A percentile compares a stretch with the other conserved stretches of the same genome.
Conservation (phyloP, 2,797 vertebrate genomes). For the Pangasius mekongensis region DNA sequence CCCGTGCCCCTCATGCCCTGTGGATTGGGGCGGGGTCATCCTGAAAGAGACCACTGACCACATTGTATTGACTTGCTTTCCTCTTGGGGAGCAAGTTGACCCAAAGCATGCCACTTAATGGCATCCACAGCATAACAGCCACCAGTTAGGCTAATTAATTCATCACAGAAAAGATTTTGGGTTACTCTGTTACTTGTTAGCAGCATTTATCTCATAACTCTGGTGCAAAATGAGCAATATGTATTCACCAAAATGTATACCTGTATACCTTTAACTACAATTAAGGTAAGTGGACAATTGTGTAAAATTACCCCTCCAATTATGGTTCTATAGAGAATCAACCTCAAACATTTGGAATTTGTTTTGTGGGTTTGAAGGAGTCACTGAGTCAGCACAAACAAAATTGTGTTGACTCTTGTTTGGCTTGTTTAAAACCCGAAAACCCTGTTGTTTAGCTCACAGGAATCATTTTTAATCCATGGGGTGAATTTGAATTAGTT, state of each 20-base stretch:
- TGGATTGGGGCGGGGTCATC: not conserved
- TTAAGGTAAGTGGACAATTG: slow-evolving; percentile 19
- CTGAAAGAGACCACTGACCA: not conserved
- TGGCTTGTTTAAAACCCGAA: not conserved
- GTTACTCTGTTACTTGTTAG: slow-evolving; percentile 9
- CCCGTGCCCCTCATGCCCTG: not conserved
- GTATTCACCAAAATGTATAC: not conserved
- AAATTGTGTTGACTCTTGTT: slow-evolving; percentile 12
- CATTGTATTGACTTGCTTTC: not conserved
- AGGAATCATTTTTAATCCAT: slow-evolving; percentile 8
- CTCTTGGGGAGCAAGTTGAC: not conserved
- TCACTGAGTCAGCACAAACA: slow-evolving; percentile 1
- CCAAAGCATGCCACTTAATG: not conserved
- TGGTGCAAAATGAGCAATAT: not conserved
- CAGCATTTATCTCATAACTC: not conserved
- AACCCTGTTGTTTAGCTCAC: slow-evolving; percentile 7
- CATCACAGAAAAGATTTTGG: not conserved
- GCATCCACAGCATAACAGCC: not conserved
- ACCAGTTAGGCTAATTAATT: slow-evolving; percentile 2
- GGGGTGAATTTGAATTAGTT: slow-evolving; percentile 18
- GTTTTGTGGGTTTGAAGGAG: slow-evolving; percentile 10
- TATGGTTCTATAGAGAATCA: slow-evolving; percentile 24
- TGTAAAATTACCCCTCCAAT: slow-evolving; percentile 3
- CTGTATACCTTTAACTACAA: not conserved
- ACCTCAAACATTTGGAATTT: slow-evolving; percentile 36